Base-by-base conservation (phyloP, 37 sponge, comb jelly and placozoan genomes). In the Amphimedon queenslandica region DNA sequence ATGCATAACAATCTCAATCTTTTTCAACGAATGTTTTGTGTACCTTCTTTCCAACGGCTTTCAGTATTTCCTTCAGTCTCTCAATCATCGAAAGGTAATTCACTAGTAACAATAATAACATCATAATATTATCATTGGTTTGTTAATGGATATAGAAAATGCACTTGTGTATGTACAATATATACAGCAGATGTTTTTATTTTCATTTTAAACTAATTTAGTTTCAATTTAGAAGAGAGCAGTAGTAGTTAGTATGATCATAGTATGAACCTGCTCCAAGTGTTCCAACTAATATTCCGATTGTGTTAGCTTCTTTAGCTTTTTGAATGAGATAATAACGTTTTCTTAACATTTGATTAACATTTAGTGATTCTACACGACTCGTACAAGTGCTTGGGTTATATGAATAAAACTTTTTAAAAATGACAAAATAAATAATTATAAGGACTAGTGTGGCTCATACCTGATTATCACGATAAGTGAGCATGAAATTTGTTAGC, bases 231-330 rank as follows among this genome's bases (percentile, higher is more conserved):
- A n/a, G n/a, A n/a, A 47, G 13, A 47, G 51, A 47, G 51, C 8
- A 13, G 6, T 23, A 37, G 38, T 10, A n/a, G 8, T 30, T 67
- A 67, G 69, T 28, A 61, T 60, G 64, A 16, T n/a, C n/a, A n/a
- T n/a, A n/a, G n/a, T n/a, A n/a, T n/a, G n/a, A n/a, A 82, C 90
- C 87, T 33, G 87, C 84, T 81, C 90, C 95, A 27, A 98, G 74
- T 35, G 95, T 98, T 5, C 95, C 99, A 31, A 92, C 78, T 34
- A 98, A 67, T n/a, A 98, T 92, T 6, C 99, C 99, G 33, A 98
- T 83, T 32, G 88, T 88, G 32, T 66, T 66, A 0, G 93, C 93
- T 34, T 85, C 90, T 41, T 86, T 94, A 0, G 90, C 93, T 64
- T 89, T 88, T 78, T 94, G 93, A 43, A 94, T 82, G 70, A 92